Evolutionary conservation across 1,140 invertebrate genomes (phyloP).

Genomic region (Goniozus legneri): DNA sequence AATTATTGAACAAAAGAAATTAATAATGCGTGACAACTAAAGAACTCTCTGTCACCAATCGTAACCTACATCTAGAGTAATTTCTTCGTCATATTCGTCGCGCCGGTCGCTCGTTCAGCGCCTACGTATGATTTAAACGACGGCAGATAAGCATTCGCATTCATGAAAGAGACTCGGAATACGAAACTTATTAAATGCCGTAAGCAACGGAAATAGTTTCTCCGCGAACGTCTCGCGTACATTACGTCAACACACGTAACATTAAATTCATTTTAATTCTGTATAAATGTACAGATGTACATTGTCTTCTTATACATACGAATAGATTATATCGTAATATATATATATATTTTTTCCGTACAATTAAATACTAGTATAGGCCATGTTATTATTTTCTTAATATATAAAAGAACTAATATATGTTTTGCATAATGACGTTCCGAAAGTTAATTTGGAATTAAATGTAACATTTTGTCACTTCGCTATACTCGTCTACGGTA

Average conservation of each 20-base stretch:
- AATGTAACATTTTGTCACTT: too few species aligned
- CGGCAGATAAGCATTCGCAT: neutral
- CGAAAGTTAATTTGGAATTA: too few species aligned
- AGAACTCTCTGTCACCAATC: too few species aligned
- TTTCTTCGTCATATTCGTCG: neutral
- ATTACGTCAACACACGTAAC: constrained; percentile 16
- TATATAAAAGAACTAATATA: constrained; percentile 26
- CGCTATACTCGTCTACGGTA: neutral
- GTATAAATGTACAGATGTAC: constrained; percentile 11
- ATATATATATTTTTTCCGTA: constrained; percentile 20
- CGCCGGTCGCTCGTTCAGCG: too few species aligned
- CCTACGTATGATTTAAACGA: too few species aligned
- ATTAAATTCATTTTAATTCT: constrained; percentile 16
- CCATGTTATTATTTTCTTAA: constrained; percentile 34
- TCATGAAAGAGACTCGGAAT: neutral
- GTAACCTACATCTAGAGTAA: neutral
- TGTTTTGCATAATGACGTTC: too few species aligned
- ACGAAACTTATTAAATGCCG: neutral
- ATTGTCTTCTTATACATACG: constrained; percentile 15
- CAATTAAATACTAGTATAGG: constrained; percentile 38
- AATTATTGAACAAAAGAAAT: too few species aligned
- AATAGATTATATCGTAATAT: constrained; percentile 16
- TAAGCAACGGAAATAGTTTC: neutral
- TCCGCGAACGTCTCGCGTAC: neutral
- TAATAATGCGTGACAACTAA: too few species aligned